phyloP scores from a whole-genome alignment of 2,888 invertebrate species.

The Drosophila phalerata region DNA sequence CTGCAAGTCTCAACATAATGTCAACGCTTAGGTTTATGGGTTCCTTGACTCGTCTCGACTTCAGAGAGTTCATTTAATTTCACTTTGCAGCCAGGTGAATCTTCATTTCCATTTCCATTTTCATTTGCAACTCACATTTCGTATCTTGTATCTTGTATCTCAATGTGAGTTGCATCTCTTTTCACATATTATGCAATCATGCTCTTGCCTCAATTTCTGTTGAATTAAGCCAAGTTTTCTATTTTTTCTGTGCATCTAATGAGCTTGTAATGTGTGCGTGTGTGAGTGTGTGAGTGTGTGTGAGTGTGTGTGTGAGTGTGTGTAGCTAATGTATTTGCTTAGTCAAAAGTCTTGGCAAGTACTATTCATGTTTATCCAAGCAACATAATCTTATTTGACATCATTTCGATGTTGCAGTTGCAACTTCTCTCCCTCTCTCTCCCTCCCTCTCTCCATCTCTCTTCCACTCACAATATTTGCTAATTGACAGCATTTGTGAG shows the following conservation, averaged over 20 bases:
- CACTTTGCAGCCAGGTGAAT: constrained; percentile 45
- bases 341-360: constrained; percentile 7
- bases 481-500: constrained; percentile 54
- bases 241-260: constrained; percentile 49
- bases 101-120: constrained; percentile 3
- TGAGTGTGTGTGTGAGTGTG: constrained; percentile 16
- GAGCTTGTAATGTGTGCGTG: constrained; percentile 50
- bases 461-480: neutral
- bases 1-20: constrained; percentile 50
- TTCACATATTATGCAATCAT: constrained; percentile 56
- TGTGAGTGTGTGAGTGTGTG: constrained; percentile 18
- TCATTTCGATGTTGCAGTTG: constrained; percentile 23
- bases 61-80: constrained; percentile 72
- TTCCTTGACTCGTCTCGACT: constrained; percentile 69
- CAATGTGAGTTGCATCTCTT: constrained; percentile 18
- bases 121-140: neutral
- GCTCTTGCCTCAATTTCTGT: constrained; percentile 26
- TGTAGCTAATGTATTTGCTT: constrained; percentile 30
- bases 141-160: neutral
- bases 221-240: constrained; percentile 57
- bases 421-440: neutral
- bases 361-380: constrained; percentile 27
- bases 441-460: neutral
- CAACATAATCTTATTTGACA: constrained; percentile 40
- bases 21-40: constrained; percentile 66